phyloP scores from a whole-genome alignment of 2,797 vertebrate genomes.

The Buceros bicornis region DNA sequence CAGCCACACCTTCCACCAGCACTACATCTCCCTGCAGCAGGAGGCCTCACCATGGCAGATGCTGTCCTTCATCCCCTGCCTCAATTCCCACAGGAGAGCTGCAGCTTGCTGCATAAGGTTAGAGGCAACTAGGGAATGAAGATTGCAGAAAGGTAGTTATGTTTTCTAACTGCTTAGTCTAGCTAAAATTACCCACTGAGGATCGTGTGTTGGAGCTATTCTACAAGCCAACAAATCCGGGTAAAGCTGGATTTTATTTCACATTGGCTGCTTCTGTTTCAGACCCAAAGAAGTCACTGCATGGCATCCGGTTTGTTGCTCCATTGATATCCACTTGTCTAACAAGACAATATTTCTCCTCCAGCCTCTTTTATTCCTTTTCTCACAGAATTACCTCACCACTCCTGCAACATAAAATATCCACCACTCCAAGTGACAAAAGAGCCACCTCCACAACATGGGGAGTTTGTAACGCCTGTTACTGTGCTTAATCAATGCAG shows the following conservation, averaged over 20 bases:
- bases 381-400: background rate
- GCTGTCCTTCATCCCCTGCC: background rate
- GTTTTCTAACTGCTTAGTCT: background rate
- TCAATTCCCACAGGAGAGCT: accelerated
- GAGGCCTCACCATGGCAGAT: background rate
- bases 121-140: background rate
- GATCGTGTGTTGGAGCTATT: background rate
- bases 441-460: background rate
- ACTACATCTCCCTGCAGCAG: accelerated
- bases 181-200: background rate
- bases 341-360: background rate
- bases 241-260: background rate
- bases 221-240: background rate
- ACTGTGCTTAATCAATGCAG: background rate
- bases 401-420: background rate
- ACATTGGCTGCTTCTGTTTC: background rate
- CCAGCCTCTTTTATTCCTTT: background rate
- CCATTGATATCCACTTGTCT: background rate
- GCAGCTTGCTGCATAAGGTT: background rate
- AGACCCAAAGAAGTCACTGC: background rate
- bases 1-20: background rate
- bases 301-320: background rate
- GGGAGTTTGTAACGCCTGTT: background rate
- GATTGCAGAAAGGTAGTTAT: background rate
- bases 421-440: background rate